These are phyloP conservation scores for Salvator merianae DNA, from an alignment of 2,113 vertebrate genomes.

Conservation along the genomic window DNA sequence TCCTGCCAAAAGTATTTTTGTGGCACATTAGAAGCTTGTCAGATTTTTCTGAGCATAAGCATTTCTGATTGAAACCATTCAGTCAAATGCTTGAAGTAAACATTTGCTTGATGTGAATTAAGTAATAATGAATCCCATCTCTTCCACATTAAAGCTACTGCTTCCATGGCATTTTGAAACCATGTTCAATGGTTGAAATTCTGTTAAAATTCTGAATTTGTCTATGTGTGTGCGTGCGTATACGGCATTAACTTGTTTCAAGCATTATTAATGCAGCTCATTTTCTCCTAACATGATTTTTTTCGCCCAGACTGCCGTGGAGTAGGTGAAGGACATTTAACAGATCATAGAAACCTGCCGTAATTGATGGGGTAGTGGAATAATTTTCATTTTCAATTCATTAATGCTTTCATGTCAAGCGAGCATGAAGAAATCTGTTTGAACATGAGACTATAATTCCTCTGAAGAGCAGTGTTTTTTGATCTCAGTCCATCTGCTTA, in stretches of 20 bases:
- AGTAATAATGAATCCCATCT: too few relatives aligned
- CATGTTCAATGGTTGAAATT: neutral
- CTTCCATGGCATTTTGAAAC: neutral
- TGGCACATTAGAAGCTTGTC: too few relatives aligned
- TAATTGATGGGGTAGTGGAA: neutral
- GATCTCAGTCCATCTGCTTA: neutral
- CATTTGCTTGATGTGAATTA: neutral
- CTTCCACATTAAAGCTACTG: neutral
- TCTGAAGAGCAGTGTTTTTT: neutral
- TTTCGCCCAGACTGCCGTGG: neutral
- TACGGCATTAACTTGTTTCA: neutral
- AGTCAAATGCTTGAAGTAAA: neutral
- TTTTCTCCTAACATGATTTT: conserved; percentile 16
- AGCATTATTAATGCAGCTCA: neutral
- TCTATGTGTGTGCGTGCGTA: too few relatives aligned
- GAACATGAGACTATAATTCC: neutral
- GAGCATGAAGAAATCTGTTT: neutral
- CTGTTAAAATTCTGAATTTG: neutral
- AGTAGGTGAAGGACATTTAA: conserved; percentile 4
- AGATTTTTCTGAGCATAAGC: neutral
- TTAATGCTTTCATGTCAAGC: neutral
- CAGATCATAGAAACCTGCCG: conserved; percentile 10
- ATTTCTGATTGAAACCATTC: neutral
- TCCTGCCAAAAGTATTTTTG: neutral
- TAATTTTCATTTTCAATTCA: neutral